A percentile compares a stretch with the other conserved stretches of the same genome.
These are phyloP conservation scores for Microchrysa polita DNA, from an alignment of 2,888 invertebrate genomes.

Conservation along the genomic window DNA sequence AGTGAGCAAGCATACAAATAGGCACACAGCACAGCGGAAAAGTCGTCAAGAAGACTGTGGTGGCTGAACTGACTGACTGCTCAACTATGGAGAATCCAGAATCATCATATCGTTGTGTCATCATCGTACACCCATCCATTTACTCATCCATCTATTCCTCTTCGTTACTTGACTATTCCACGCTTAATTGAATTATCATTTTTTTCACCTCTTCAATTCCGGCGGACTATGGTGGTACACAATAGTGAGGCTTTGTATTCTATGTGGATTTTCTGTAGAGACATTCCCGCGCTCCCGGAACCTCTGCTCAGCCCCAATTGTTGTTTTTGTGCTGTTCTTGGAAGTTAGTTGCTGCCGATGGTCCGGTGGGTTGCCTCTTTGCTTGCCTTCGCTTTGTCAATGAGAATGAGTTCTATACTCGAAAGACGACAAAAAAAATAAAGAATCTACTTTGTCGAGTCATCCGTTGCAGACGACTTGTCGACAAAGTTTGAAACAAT, in stretches of 20 bases:
- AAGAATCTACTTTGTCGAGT: slow-evolving; percentile 15
- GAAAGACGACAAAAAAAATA: too few relatives aligned
- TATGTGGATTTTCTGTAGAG: too few relatives aligned
- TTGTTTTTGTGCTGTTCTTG: neutral
- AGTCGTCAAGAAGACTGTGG: too few relatives aligned
- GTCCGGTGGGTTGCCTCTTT: neutral
- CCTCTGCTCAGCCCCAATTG: neutral
- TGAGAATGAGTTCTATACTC: slow-evolving; percentile 5
- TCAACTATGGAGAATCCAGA: neutral
- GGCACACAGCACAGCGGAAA: too few relatives aligned
- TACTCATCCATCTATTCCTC: slow-evolving; percentile 7
- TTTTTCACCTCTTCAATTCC: slow-evolving; percentile 38
- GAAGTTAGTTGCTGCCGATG: slow-evolving; percentile 3
- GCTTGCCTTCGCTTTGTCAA: neutral
- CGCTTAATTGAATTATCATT: slow-evolving; percentile 41
- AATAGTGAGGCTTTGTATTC: too few relatives aligned
- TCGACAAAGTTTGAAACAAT: slow-evolving; percentile 20
- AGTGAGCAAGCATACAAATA: too few relatives aligned
- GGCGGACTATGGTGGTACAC: neutral
- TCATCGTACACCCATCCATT: too few relatives aligned
- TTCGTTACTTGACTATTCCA: slow-evolving; percentile 29
- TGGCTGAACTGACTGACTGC: too few relatives aligned
- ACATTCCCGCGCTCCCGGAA: too few relatives aligned
- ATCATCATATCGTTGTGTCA: too few relatives aligned
- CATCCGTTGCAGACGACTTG: slow-evolving; percentile 29